These are phyloP conservation scores for Agrochola circellaris DNA, from an alignment of 2,888 invertebrate genomes.

Conservation along the genomic window DNA sequence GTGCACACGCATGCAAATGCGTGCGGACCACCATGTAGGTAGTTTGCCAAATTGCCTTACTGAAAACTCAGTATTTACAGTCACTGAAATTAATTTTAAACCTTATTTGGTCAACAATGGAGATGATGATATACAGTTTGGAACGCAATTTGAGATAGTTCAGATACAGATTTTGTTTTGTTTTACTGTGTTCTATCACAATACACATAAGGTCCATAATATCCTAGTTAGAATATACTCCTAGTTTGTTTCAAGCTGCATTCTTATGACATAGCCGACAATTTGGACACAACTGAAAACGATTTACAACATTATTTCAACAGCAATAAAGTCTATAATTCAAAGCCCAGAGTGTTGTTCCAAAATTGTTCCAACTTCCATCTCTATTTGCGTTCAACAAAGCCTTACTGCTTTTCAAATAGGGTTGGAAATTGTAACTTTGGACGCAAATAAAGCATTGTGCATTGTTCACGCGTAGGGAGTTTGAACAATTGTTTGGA, in stretches of 20 bases:
- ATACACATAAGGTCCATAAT: conserved; percentile 46
- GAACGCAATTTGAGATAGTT: neutral
- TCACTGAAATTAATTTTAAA: conserved; percentile 31
- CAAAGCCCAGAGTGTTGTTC: conserved; percentile 8
- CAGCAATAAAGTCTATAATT: conserved; percentile 37
- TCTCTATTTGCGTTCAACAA: conserved; percentile 29
- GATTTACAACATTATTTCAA: conserved; percentile 26
- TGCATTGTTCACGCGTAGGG: conserved; percentile 41
- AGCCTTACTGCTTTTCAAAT: conserved; percentile 12
- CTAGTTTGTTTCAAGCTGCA: conserved; percentile 33
- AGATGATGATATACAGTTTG: conserved; percentile 13
- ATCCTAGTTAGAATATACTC: conserved; percentile 17
- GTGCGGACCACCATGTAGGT: conserved; percentile 64
- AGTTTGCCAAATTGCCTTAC: conserved; percentile 77
- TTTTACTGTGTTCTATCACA: conserved; percentile 13
- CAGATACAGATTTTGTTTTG: neutral
- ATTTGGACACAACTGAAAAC: neutral
- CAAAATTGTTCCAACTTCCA: conserved; percentile 25
- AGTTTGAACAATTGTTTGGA: conserved; percentile 62
- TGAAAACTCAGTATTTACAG: conserved; percentile 14
- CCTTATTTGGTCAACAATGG: conserved; percentile 6
- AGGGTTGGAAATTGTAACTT: conserved; percentile 35
- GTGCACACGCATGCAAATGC: conserved; percentile 70
- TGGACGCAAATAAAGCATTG: conserved; percentile 7
- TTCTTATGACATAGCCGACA: conserved; percentile 35